Evolutionary conservation across 2,113 vertebrate species (phyloP), one percentile per base, ranked within the genome.

Genomic region (Chionomys nivalis): DNA sequence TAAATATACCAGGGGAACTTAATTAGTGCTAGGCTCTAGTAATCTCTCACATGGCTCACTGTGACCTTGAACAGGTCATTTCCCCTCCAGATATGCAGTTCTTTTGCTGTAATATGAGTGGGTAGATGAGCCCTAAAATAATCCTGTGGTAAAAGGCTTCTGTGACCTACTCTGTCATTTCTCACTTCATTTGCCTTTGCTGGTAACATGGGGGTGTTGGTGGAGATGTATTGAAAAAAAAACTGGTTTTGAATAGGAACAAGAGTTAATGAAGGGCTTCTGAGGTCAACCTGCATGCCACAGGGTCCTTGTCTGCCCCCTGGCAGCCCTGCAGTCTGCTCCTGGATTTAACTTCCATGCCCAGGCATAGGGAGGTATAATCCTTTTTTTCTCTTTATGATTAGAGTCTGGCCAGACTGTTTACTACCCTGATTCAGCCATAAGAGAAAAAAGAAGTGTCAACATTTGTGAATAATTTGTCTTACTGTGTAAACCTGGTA

Each of bases 1-100:
- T 89, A 17, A 6, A 5, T 36, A 21, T 9, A 65, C 31, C 12
- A 89, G 75, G 72, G 70, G 26, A 79, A 58, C 39, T 66, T 65
- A 75, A 24, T 63, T 65, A 65, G 24, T 13, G 5, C 49, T 61
- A 47, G 55, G 42, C 61, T 82, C 52, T 94, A 87, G 49, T 83
- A 87, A 44, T 89, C 89, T 91, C 72, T 42, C 24, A 52, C 42
- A 63, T 61, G 73, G 65, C 44, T 87, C 42, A 2, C 52, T 61
- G 63, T 96, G 97, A 97, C 97, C 97, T 97, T 98, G 96, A 97
- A 89, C 14, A 83, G 94, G 89, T 94, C 91, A 79, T 75, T 91
- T 78, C n/a, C 47, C 39, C 77, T 85, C 87, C 63, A 81, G 88
- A 92, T 94, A 77, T 81, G 90, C 66, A 65, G 3, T 95, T 94